Conservation (phyloP, 2,888 invertebrate species). For the Hemaris fuciformis region DNA sequence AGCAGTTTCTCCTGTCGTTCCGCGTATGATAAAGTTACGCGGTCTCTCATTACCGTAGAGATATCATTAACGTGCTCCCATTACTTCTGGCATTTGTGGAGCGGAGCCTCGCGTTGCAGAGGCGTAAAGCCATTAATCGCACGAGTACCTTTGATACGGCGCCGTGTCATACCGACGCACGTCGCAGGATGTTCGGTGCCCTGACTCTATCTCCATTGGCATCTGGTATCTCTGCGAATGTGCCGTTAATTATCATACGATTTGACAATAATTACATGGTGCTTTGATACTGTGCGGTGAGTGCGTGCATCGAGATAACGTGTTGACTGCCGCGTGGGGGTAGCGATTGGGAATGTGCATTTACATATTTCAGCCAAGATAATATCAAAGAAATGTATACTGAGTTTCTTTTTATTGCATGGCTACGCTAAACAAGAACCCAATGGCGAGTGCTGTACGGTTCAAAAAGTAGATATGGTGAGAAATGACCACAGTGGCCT, state of each 20-base stretch:
- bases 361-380: neutral
- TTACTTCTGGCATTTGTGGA: conserved; percentile 50
- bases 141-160: conserved; percentile 13
- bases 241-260: neutral
- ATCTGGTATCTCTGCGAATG: neutral
- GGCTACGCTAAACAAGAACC: no score
- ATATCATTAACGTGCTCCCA: conserved; percentile 59
- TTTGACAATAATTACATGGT: conserved; percentile 7
- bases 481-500: no score
- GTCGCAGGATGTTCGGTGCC: conserved; percentile 13
- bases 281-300: neutral
- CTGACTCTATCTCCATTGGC: conserved; percentile 1
- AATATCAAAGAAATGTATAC: neutral
- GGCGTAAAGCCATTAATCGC: conserved; percentile 37
- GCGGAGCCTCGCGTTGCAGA: conserved; percentile 40
- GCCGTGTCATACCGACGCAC: neutral
- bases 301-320: conserved; percentile 14
- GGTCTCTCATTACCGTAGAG: conserved; percentile 59
- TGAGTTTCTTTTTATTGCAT: no score
- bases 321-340: conserved; percentile 12
- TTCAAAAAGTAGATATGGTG: no score
- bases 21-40: conserved; percentile 69
- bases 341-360: neutral
- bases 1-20: conserved; percentile 64
- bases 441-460: no score